Evolutionary conservation across 2,113 vertebrate genomes (phyloP).

Genomic region (Apteryx mantelli): DNA sequence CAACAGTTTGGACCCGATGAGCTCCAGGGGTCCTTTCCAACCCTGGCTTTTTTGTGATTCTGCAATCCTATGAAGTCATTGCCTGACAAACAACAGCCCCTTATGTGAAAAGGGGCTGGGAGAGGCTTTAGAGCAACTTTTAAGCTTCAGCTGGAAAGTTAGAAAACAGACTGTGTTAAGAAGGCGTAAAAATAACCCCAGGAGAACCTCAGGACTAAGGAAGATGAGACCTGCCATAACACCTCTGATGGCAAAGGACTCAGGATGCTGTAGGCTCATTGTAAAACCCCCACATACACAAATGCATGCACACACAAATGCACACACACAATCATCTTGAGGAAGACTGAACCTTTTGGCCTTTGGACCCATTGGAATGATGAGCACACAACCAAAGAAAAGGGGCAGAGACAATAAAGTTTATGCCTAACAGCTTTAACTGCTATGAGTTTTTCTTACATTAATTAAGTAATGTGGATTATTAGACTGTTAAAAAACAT

Average conservation of each 20-base stretch:
- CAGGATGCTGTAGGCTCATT: accelerated
- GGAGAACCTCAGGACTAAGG: not conserved
- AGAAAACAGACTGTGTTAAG: not conserved
- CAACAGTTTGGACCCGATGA: not conserved
- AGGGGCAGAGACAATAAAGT: not conserved
- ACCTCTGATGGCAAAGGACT: not conserved
- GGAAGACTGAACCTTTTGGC: not conserved
- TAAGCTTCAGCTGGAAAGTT: not conserved
- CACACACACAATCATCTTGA: not conserved
- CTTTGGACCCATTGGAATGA: not conserved
- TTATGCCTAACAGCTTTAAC: not conserved
- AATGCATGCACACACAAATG: no score
- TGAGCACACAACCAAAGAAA: not conserved
- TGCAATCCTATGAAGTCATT: not conserved
- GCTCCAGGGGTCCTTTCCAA: not conserved
- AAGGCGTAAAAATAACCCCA: not conserved
- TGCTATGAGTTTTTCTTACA: not conserved
- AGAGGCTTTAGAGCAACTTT: not conserved
- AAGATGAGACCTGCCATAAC: not conserved
- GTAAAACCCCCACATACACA: accelerated
- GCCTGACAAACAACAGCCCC: not conserved
- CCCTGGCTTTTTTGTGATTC: not conserved
- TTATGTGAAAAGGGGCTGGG: not conserved
- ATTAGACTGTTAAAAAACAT: no score
- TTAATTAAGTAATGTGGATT: no score